Base-by-base conservation (phyloP, 2,888 invertebrate species). In the Meghimatium bilineatum region DNA sequence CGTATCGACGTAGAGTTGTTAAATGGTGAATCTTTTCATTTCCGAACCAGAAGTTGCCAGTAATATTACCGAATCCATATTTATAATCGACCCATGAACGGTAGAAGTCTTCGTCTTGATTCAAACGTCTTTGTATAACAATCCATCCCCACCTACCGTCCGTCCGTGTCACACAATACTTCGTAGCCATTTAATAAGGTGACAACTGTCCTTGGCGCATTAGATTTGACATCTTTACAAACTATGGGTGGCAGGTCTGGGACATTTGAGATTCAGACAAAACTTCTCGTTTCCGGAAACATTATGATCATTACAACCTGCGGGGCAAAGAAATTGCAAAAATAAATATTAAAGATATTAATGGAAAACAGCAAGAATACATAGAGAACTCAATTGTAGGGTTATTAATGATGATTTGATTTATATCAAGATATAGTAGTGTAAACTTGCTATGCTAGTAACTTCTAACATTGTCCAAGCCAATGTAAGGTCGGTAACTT, bases 1-100 rank as follows among this genome's bases (percentile, higher is more conserved):
- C 8, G 34, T 76, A 63, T n/a, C n/a, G 60, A 5, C 60, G 60
- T 63, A n/a, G n/a, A 23, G 44, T 29, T 0, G 78, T 78, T 12
- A 78, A 20, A 2, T 38, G n/a, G 26, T 78, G 66, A 44, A 78
- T 66, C 20, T 66, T 63, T 36, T 78, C 78, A 49, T 78, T 78
- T 29, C 78, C 78, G 20, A 78, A 36, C 44, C 60, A 63, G 36
- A 78, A 78, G 12, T 78, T 60, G 26, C 66, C 44, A 14, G 14
- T 66, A 14, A 38, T 20, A 29, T 66, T 32, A 3, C 78, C 78
- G 29, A 78, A 78, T 20, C 78, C 78, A 26, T 66, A 38, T 38
- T 78, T 78, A 44, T 74, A 74, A 20, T 74, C 74, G 14, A 29
- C 74, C 74, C 74, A 74, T 26, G n/a, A n/a, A 10, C 74, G 44